A percentile compares a stretch with the other conserved stretches of the same genome.
These are phyloP conservation scores for Phortica variegata DNA, from an alignment of 1,140 invertebrate species.

Conservation along the genomic window DNA sequence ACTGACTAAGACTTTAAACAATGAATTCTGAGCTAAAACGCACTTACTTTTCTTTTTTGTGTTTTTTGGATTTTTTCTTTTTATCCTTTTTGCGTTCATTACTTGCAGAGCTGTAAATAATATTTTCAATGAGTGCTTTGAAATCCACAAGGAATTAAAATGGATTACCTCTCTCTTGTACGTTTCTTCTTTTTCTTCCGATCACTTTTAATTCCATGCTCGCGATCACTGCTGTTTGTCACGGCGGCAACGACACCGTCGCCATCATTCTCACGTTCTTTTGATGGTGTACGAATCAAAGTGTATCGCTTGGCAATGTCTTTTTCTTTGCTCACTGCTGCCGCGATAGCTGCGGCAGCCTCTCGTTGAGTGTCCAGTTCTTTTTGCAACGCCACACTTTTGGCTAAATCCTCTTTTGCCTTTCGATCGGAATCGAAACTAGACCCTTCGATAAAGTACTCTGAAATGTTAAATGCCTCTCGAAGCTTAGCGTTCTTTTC, in stretches of 20 bases:
- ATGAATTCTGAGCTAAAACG: not conserved
- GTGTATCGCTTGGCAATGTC: constrained; percentile 62
- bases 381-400: constrained; percentile 61
- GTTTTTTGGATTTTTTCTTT: constrained; percentile 71
- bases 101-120: constrained; percentile 62
- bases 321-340: constrained; percentile 51
- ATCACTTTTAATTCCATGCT: constrained; percentile 49
- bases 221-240: constrained; percentile 30
- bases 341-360: constrained; percentile 56
- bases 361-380: constrained; percentile 59
- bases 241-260: constrained; percentile 4
- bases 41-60: constrained; percentile 68
- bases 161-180: constrained; percentile 44
- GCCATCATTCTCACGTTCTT: constrained; percentile 42
- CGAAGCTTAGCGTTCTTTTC: constrained; percentile 91
- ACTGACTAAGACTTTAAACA: constrained; percentile 4
- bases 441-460: constrained; percentile 90
- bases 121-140: no score
- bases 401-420: constrained; percentile 73
- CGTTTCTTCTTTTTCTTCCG: constrained; percentile 62
- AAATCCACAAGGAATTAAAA: not conserved
- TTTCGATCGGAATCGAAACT: constrained; percentile 86
- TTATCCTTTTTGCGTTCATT: constrained; percentile 66
- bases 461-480: constrained; percentile 92
- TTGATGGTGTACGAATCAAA: constrained; percentile 65